These are phyloP conservation scores for Paratilapia polleni DNA, from an alignment of 2,113 vertebrate genomes.

Conservation along the genomic window DNA sequence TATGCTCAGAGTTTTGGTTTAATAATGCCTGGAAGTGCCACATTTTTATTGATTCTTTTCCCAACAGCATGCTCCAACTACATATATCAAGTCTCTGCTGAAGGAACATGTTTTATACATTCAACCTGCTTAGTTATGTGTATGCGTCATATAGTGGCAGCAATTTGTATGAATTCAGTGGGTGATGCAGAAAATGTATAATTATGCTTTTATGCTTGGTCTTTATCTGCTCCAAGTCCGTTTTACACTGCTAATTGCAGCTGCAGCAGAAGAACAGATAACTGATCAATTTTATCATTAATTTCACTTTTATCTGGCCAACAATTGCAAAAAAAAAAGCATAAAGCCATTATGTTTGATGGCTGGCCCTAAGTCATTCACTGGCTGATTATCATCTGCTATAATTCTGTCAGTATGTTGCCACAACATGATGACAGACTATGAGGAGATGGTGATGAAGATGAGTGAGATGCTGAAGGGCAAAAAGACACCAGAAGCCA, in stretches of 20 bases:
- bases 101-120: too few species aligned
- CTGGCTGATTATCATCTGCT: conserved; percentile 47
- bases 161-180: background rate
- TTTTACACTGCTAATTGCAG: background rate
- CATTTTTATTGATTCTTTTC: background rate
- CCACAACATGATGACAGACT: conserved; percentile 5
- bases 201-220: background rate
- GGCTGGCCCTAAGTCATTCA: conserved; percentile 37
- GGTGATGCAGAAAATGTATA: background rate
- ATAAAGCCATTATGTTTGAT: conserved; percentile 17
- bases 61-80: background rate
- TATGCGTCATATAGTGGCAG: background rate
- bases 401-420: conserved; percentile 37
- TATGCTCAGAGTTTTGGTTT: background rate
- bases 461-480: conserved; percentile 2
- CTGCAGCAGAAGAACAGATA: background rate
- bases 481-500: background rate
- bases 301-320: background rate
- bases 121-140: too few species aligned
- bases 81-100: too few species aligned
- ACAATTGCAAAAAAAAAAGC: background rate
- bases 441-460: conserved; percentile 19
- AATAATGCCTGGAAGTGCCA: too few species aligned
- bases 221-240: fast-evolving
- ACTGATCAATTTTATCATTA: background rate